Evolutionary conservation across 2,113 vertebrate species (phyloP), one percentile per base, ranked within the genome.

Genomic region (Notothenia coriiceps): DNA sequence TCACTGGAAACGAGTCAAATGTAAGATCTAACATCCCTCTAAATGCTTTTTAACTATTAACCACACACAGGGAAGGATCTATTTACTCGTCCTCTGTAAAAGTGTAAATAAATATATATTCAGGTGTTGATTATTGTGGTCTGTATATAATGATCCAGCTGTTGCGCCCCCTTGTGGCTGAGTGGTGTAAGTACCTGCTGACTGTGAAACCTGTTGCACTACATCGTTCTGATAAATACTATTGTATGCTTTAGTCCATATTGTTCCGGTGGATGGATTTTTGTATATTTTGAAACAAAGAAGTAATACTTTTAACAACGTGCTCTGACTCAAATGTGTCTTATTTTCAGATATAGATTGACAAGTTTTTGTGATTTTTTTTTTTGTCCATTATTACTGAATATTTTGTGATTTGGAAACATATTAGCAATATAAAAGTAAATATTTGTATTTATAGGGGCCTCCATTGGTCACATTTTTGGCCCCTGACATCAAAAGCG

Each of bases 161-260:
- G 65, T 55, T n/a, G 66, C 50, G 69, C 73, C 60, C 51, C 75
- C 60, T 33, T 10, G 80, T 88, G 82, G 71, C 74, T 57, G 65
- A 70, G 56, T 64, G 11, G 75, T 80, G 77, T 75, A 70, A 84
- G 33, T 79, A 55, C 79, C 70, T 10, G 71, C 73, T 82, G 73
- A 84, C 90, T 87, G 76, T 87, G 76, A 89, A 88, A 76, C 29
- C 59, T 69, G 85, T 89, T 90, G 86, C 86, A 89, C 86, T 90
- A 88, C 82, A 56, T 13, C 81, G 75, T 82, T 73, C 84, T 70
- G 67, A 80, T 78, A 54, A 77, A 64, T 86, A 72, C 70, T 79
- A n/a, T 67, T 84, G 64, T 79, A 35, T 77, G 63, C 56, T 70
- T 74, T 10, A 83, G 73, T 88, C 77, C 15, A 18, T 82, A 63